phyloP scores from a whole-genome alignment of 2,113 vertebrate species.

The Struthidea cinerea region DNA sequence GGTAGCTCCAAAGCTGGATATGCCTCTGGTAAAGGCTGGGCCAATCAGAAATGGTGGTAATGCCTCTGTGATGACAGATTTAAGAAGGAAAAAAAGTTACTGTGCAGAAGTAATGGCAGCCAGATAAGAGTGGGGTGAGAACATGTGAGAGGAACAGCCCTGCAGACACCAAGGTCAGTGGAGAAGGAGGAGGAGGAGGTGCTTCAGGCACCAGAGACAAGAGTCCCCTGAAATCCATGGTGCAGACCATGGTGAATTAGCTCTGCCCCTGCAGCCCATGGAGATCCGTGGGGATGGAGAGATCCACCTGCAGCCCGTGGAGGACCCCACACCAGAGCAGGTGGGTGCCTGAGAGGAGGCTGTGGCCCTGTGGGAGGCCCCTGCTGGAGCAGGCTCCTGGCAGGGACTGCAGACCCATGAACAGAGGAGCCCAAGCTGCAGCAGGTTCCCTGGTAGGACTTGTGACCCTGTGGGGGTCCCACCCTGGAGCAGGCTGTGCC shows the following conservation, averaged over 20 bases:
- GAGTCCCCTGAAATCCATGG: background rate
- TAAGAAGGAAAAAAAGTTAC: background rate
- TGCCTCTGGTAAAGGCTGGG: background rate
- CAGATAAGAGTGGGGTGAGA: rapidly evolving
- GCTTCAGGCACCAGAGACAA: background rate
- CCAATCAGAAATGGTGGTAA: background rate
- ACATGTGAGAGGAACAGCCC: rapidly evolving
- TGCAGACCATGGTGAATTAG: background rate
- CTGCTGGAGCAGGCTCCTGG: background rate
- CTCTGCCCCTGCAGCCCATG: background rate
- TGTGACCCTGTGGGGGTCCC: background rate
- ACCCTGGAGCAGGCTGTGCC: background rate
- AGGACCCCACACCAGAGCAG: rapidly evolving
- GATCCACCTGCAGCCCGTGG: rapidly evolving
- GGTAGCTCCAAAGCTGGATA: background rate
- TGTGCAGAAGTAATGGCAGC: background rate
- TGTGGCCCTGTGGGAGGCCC: background rate
- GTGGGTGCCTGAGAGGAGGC: no score
- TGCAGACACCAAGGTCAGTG: background rate
- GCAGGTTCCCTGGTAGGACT: background rate
- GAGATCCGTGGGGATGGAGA: background rate
- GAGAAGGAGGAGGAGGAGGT: background rate
- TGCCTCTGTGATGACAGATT: background rate
- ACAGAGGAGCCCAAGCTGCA: background rate
- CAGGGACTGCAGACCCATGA: background rate